phyloP scores from a whole-genome alignment of 2,797 vertebrate genomes.

The Lophotriccus pileatus region DNA sequence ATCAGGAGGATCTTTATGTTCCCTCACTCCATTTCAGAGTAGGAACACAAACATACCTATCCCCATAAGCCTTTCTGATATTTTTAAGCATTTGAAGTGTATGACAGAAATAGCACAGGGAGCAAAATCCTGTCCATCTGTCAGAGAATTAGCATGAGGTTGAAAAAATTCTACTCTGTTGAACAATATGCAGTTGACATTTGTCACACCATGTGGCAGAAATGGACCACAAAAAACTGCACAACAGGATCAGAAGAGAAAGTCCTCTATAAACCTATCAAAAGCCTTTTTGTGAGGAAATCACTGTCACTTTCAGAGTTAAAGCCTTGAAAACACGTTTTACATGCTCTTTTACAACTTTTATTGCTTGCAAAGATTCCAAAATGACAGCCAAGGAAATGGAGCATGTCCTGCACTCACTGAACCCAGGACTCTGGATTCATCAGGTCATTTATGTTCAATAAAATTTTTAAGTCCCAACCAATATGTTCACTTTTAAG shows the following conservation, averaged over 20 bases:
- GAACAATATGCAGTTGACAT: not conserved
- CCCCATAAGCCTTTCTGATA: not conserved
- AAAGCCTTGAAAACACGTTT: not conserved
- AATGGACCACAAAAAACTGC: not conserved
- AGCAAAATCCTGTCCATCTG: constrained; percentile 44
- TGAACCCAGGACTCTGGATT: not conserved
- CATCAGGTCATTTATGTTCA: not conserved
- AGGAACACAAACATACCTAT: not conserved
- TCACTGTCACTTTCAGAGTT: not conserved
- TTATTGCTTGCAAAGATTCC: not conserved
- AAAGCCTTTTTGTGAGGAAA: not conserved
- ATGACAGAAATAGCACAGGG: not conserved
- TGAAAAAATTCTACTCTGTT: not conserved
- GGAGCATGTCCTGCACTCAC: not conserved
- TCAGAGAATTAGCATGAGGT: constrained; percentile 4
- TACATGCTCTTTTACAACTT: not conserved
- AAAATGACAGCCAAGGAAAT: not conserved
- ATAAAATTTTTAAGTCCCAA: not conserved
- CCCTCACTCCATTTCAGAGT: not conserved
- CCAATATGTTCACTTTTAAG: not conserved
- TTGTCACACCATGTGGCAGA: constrained; percentile 13
- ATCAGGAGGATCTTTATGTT: not conserved
- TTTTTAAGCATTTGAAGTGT: not conserved
- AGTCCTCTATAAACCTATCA: not conserved
- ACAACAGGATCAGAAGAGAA: not conserved